Conservation (phyloP, 2,113 vertebrate species). For the Scolopax mira region DNA sequence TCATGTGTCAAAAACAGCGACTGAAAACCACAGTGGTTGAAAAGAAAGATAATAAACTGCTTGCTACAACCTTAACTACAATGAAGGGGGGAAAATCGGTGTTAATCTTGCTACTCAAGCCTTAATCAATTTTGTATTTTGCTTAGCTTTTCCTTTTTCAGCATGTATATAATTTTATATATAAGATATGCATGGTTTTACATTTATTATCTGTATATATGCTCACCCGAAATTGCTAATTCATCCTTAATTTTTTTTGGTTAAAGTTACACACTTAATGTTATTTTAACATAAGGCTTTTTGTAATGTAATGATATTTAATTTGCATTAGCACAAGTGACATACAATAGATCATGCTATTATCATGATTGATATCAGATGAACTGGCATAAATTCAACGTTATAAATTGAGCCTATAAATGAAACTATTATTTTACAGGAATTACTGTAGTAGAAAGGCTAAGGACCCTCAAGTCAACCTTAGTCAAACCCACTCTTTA, state of each 20-base stretch:
- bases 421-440: slow-evolving; percentile 86
- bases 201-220: background rate
- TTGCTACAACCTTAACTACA: slow-evolving; percentile 34
- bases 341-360: slow-evolving; percentile 85
- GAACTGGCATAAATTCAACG: slow-evolving; percentile 86
- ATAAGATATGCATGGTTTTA: background rate
- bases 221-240: background rate
- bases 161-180: background rate
- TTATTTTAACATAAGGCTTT: slow-evolving; percentile 79
- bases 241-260: slow-evolving; percentile 43
- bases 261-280: slow-evolving; percentile 65
- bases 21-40: background rate
- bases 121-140: slow-evolving; percentile 15
- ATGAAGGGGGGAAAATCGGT: background rate
- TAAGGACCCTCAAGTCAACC: slow-evolving; percentile 82
- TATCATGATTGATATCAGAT: slow-evolving; percentile 84
- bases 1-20: background rate
- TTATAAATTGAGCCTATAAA: slow-evolving; percentile 85
- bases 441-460: slow-evolving; percentile 80
- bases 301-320: slow-evolving; percentile 79
- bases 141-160: slow-evolving; percentile 22
- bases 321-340: slow-evolving; percentile 81
- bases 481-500: slow-evolving; percentile 78
- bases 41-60: slow-evolving; percentile 11
- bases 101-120: slow-evolving; percentile 10